These are phyloP conservation scores for Acanthaster planci DNA, from an alignment of 35 echinoderm and acorn worm species.

Conservation along the genomic window DNA sequence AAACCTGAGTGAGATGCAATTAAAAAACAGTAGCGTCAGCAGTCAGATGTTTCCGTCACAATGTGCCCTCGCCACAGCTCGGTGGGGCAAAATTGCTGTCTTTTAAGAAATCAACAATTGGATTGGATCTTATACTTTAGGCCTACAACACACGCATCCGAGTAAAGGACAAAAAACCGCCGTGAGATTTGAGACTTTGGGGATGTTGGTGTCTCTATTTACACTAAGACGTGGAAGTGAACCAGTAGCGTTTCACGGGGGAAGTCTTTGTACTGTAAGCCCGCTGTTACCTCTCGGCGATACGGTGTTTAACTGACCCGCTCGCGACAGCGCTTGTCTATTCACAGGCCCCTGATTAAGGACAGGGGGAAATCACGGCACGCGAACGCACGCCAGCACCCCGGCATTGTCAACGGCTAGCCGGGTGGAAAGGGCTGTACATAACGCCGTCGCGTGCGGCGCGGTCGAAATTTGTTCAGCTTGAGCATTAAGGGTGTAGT, in stretches of 20 bases:
- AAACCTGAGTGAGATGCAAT: slow-evolving; percentile 13
- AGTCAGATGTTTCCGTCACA: slow-evolving; percentile 20
- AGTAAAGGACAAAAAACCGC: neutral
- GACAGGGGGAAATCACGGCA: slow-evolving; percentile 10
- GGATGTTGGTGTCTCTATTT: slow-evolving; percentile 24
- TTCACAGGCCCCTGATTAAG: neutral
- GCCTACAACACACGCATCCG: too few relatives aligned
- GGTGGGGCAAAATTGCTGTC: neutral
- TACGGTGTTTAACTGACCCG: neutral
- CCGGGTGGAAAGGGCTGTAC: neutral
- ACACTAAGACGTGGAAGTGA: neutral
- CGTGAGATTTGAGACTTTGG: neutral
- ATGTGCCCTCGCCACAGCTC: neutral
- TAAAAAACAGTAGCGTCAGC: slow-evolving; percentile 5
- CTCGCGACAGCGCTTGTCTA: neutral
- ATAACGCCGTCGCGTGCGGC: slow-evolving; percentile 13
- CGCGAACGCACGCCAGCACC: neutral
- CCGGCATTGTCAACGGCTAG: slow-evolving; percentile 1
- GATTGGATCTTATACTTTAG: neutral
- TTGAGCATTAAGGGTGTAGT: slow-evolving; percentile 25
- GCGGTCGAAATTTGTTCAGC: neutral
- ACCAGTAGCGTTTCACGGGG: neutral
- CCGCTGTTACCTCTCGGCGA: neutral
- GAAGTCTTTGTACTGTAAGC: neutral
- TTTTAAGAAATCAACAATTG: slow-evolving; percentile 22